These are phyloP conservation scores for Papilio dardanus DNA, from an alignment of 1,140 invertebrate genomes.

Conservation along the genomic window DNA sequence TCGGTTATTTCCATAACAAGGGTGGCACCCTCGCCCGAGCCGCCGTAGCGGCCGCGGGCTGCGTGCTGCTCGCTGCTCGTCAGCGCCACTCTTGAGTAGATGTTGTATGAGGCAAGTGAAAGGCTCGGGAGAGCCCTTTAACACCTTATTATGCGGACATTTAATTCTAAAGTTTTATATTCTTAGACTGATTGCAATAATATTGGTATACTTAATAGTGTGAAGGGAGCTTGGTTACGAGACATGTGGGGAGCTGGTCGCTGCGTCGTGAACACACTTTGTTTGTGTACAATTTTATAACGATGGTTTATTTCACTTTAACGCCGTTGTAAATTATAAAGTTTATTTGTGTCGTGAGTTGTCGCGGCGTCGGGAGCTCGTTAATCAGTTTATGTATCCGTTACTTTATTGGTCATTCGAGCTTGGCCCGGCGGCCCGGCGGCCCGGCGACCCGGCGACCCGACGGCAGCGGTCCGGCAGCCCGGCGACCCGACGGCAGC, in stretches of 20 bases:
- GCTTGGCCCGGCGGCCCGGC: not conserved
- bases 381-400: slow-evolving; percentile 3
- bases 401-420: not conserved
- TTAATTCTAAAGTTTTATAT: not conserved
- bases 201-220: not conserved
- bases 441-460: not conserved
- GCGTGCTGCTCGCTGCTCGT: slow-evolving; percentile 1
- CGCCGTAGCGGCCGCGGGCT: not conserved
- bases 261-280: not conserved
- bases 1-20: no score
- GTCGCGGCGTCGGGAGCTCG: slow-evolving; percentile 3
- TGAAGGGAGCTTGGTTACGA: not conserved
- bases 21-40: not conserved
- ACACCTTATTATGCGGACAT: not conserved
- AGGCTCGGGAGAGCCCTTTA: not conserved
- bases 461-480: not conserved
- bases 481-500: not conserved
- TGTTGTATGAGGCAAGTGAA: slow-evolving; percentile 2
- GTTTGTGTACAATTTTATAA: not conserved
- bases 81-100: not conserved
- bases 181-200: not conserved
- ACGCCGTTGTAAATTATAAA: not conserved
- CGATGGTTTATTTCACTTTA: not conserved
- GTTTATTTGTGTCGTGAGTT: not conserved
- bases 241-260: no score